Base-by-base conservation (phyloP, 2,888 invertebrate species). In the Pomacea canaliculata region DNA sequence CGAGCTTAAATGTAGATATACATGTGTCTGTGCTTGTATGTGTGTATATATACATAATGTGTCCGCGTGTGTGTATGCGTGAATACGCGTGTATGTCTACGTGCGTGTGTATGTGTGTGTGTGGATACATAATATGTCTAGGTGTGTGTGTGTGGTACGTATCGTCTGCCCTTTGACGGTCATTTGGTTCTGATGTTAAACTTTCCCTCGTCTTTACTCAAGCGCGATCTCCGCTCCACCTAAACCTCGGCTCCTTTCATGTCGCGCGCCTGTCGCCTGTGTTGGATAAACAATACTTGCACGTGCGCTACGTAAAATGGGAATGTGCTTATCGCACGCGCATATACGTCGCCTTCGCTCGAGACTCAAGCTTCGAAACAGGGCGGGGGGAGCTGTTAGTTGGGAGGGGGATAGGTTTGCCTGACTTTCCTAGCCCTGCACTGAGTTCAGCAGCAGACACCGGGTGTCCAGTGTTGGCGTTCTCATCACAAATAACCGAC, bases 271-370 rank as follows among this genome's bases (percentile, higher is more conserved):
- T 46, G 48, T 48, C 27, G 23, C 49, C 46, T 19, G 27, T 63
- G 48, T 70, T 59, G 70, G 59, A 59, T 70, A 70, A 70, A 70
- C 70, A 70, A 19, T 48, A 23, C 27, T 19, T 23, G 70, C 70
- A 70, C 70, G 70, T 70, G 70, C 70, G 70, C 12, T 56, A 56
- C 23, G 56, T 59, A 48, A 70, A 70, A 70, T 27, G 8, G 70
- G 70, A 70, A 56, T n/a, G 16, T n/a, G 70, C 63, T 70, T 70
- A 70, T 70, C 70, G 51, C 12, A 16, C 10, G 51, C 12, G 51
- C 51, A 56, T 56, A 13, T 56, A 56, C 51, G 51, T 56, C 51
- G 8, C 12, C 51, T 56, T 56, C 51, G 51, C 51, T 16, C 8
- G 51, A 56, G 51, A 56, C 51, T 16, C 16, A 13, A 56, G 51